Evolutionary conservation across 2,888 invertebrate species (phyloP), one percentile per base, ranked within the genome.

Genomic region (Leucania comma): DNA sequence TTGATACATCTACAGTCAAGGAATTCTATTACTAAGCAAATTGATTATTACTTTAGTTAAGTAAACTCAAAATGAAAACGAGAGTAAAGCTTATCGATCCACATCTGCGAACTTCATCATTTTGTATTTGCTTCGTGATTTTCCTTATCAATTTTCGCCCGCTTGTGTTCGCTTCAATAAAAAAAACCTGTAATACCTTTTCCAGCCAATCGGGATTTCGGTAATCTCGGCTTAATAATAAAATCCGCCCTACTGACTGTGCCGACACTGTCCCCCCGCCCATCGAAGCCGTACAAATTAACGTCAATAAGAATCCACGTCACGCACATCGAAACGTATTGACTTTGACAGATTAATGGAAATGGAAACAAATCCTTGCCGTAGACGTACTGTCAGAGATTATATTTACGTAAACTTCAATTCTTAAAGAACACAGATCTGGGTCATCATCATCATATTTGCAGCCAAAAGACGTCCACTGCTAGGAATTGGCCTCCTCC

Each of bases 161-260:
- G 12, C 26, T 51, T 51, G 35, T 8, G 32, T n/a, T 22, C 4
- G 35, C 22, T 57, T 46, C 54, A 29, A 46, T 59, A 51, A 42
- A 58, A 42, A 58, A 68, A 50, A 63, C n/a, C 42, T 61, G 51
- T 53, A 54, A 68, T 57, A 54, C 38, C n/a, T 50, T 62, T 71
- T 62, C 57, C 38, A 69, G 51, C 56, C 63, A 75, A 80, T 80
- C 59, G 32, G 50, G 32, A 22, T 68, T 63, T 75, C 38, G 57
- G 51, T 80, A 80, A 75, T 80, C 80, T 62, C 59, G 17, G 62
- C 48, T 57, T 70, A 42, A 59, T 70, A 62, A 61, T 67, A 70
- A 70, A 71, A 65, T 63, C 68, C 68, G 53, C 78, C 60, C 54
- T 54, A 35, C 61, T 9, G 57, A 67, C 64, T 38, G 22, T 22